Evolutionary conservation across 2,113 vertebrate genomes (phyloP).

Genomic region (Amphiprion percula): DNA sequence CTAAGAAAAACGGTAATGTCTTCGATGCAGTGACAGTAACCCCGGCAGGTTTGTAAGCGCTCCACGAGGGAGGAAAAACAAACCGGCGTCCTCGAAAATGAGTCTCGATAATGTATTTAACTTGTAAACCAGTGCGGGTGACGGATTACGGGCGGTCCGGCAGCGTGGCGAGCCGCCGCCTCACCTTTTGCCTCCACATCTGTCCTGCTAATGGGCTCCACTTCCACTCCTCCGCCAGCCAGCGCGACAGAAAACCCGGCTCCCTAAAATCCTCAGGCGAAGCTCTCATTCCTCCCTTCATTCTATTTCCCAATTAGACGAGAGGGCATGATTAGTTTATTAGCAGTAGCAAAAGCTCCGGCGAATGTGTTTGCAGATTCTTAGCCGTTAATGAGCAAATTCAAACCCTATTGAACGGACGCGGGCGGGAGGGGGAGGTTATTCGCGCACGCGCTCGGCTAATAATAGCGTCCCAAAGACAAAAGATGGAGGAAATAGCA

Average conservation of each 20-base stretch:
- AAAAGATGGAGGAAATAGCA: slow-evolving; percentile 89
- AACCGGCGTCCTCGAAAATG: slow-evolving; percentile 70
- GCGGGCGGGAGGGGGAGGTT: slow-evolving; percentile 49
- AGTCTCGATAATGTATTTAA: slow-evolving; percentile 84
- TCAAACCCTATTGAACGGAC: slow-evolving; percentile 85
- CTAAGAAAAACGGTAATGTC: slow-evolving; percentile 75
- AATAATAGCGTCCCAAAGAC: slow-evolving; percentile 88
- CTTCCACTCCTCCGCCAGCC: slow-evolving; percentile 63
- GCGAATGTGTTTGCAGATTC: slow-evolving; percentile 86
- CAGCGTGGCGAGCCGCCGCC: slow-evolving; percentile 58
- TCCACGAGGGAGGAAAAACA: slow-evolving; percentile 39
- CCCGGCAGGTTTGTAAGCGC: slow-evolving; percentile 68
- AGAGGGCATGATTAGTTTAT: slow-evolving; percentile 87
- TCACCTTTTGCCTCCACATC: slow-evolving; percentile 84
- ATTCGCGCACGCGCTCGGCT: slow-evolving; percentile 78
- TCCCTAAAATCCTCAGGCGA: slow-evolving; percentile 71
- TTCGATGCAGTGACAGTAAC: slow-evolving; percentile 67
- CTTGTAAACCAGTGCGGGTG: slow-evolving; percentile 80
- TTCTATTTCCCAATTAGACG: slow-evolving; percentile 85
- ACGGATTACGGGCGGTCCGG: slow-evolving; percentile 74
- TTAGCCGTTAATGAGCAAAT: slow-evolving; percentile 88
- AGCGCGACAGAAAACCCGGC: slow-evolving; percentile 53
- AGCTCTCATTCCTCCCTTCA: slow-evolving; percentile 73
- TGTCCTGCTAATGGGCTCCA: slow-evolving; percentile 83
- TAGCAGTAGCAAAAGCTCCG: slow-evolving; percentile 83